Base-by-base conservation (phyloP, 2,888 invertebrate species). In the Melikaiella ostensackeni region DNA sequence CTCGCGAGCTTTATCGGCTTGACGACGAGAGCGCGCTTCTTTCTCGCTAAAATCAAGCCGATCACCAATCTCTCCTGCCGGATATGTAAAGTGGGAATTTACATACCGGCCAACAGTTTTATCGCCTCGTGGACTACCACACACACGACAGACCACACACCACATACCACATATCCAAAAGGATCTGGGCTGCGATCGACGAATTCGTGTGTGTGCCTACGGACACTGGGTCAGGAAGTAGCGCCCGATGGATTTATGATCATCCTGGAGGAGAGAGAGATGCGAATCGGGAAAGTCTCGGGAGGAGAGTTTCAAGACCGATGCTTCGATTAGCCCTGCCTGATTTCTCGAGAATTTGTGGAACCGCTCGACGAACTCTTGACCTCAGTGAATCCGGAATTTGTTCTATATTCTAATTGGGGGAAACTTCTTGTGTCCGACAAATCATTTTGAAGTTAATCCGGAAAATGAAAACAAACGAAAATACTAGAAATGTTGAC, bases 211-310 rank as follows among this genome's bases (percentile, higher is more conserved):
- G 75, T 75, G 75, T 74, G 62, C 74, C 55, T 76, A 77, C 79
- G 81, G 81, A 84, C 83, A 84, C 80, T 77, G 82, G 83, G 84
- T 83, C 83, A 84, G 82, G 83, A 84, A 84, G 81, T 80, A 79
- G 80, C 78, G 77, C 78, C 70, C 77, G 88, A 88, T 84, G 84
- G 86, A 89, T 89, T 89, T 89, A 90, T 88, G 87, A 81, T 87
- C 85, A 86, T 86, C 86, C 87, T 78, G 75, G 79, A 79, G 62
- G 74, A 76, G 74, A 76, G 78, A 80, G 75, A 87, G 84, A 86
- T 86, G 84, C 83, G 85, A 86, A 88, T 88, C 86, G 82, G 64
- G 62, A 82, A 79, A 81, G 79, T 73, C 42, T 59, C 27, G 59
- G 24, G 27, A 59, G 1, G 27, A 59, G 59, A 59, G 27, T 27